Evolutionary conservation across 2,888 invertebrate genomes (phyloP), one percentile per base, ranked within the genome.

Genomic region (Amphipoea oculea): DNA sequence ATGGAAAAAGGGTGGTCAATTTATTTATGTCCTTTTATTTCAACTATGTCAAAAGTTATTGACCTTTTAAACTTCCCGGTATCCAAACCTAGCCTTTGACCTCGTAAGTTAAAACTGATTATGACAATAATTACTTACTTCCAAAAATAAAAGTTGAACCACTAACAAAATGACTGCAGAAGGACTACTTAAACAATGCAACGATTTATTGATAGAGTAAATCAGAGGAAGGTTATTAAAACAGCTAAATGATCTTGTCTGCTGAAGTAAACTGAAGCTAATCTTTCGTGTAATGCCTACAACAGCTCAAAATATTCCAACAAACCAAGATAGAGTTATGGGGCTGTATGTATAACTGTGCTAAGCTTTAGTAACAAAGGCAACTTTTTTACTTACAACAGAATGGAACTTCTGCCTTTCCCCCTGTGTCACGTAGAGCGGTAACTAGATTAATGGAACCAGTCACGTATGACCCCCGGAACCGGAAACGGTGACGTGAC

Each of bases 381-480:
- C 36, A 7, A 62, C 4, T 6, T 67, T 57, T 48, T 36, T n/a
- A 11, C 17, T 11, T 17, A 57, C 20, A 62, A 29, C 42, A 5
- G n/a, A 76, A 42, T 70, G 29, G 57, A 57, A 66, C 76, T 88
- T 83, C 70, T 79, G 68, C 1, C 23, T 2, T 67, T 11, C 29
- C 45, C 67, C 62, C 17, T 48, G 0, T 68, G 51, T 71, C 14
- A 57, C 62, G 36, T 70, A 57, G 7, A 77, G 36, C 66, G 51
- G 78, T 89, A 88, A 89, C 89, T 88, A 87, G 88, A 86, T 89
- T 88, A 88, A 88, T 88, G 86, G 88, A 88, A 82, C 76, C 79
- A 84, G 89, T 88, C 88, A 88, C 89, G 88, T 88, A 89, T 88
- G 86, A 82, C 83, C 77, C 73, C 65, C 75, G 78, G 77, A 87